Conservation (phyloP, 2,797 vertebrate species). For the Staurois parvus region DNA sequence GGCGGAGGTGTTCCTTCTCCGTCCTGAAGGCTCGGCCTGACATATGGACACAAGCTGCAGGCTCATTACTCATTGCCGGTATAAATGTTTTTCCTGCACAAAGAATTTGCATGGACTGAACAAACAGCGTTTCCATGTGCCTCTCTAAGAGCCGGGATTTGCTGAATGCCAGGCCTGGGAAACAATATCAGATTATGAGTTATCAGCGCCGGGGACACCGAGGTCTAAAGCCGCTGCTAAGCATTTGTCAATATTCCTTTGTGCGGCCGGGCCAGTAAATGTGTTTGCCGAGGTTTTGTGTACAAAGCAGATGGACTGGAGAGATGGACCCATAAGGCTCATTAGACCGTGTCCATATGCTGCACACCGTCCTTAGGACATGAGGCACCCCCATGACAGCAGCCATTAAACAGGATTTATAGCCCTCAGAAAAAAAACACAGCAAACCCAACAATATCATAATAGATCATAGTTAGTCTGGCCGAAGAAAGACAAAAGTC, state of each 20-base stretch:
- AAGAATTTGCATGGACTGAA: conserved; percentile 27
- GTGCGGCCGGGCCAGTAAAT: conserved; percentile 8
- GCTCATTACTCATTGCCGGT: conserved; percentile 20
- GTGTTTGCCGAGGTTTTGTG: conserved; percentile 54
- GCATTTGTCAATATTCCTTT: conserved; percentile 50
- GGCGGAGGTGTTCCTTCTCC: neutral
- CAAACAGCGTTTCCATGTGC: conserved; percentile 49
- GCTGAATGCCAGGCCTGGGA: conserved; percentile 12
- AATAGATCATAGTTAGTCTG: too few species aligned
- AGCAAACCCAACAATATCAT: neutral
- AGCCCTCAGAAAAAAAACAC: neutral
- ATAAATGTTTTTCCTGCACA: conserved; percentile 33
- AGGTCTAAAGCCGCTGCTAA: neutral
- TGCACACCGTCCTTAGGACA: neutral
- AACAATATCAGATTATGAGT: conserved; percentile 31
- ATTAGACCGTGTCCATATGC: conserved; percentile 50
- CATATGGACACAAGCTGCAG: conserved; percentile 55
- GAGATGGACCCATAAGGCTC: conserved; percentile 17
- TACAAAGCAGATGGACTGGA: conserved; percentile 54
- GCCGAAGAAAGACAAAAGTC: too few species aligned
- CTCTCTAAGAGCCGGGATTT: conserved; percentile 28
- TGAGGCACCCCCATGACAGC: conserved; percentile 12
- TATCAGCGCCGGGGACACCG: neutral
- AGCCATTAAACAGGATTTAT: conserved; percentile 17
- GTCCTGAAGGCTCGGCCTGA: neutral